Base-by-base conservation (phyloP, 2,888 invertebrate species). In the Macrosiphum euphorbiae region DNA sequence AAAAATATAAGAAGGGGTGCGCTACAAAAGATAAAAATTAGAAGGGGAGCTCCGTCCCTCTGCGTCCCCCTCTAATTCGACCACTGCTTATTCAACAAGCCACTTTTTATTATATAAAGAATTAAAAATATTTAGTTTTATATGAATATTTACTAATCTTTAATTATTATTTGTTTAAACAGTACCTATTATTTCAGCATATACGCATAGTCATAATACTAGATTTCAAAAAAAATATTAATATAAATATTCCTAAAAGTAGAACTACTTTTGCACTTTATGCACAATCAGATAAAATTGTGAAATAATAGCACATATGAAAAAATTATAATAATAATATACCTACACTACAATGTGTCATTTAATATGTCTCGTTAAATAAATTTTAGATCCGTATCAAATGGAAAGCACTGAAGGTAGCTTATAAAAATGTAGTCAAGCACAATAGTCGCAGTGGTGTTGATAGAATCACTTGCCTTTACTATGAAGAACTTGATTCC, bases 361-460 rank as follows among this genome's bases (percentile, higher is more conserved):
- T 85, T 85, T 85, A 85, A 85, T 85, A 1, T 85, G 24, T 16
- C 41, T 85, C 24, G 41, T 85, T 20, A 35, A 41, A 41, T 85
- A 52, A 85, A 41, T 85, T 85, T 85, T 85, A 85, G 84, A 85
- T 85, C 84, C 41, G 84, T 85, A 41, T 85, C 84, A 85, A 85
- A 85, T 85, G 84, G 84, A 85, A 85, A 85, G 84, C 84, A 85
- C 44, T 85, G 41, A 85, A 85, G 84, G 84, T 85, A 85, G 85
- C 85, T 85, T 85, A 85, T 85, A 85, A 85, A 85, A 85, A 85
- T 85, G 85, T 85, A 7, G 24, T 85, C 85, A 85, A 85, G 44
- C 44, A 85, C 85, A 85, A 85, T 85, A 85, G 85, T 24, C 44
- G 85, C 1, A 85, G 85, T 85, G 85, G 85, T 85, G 85, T 85